Percentiles rank a stretch among this genome's conserved stretches.
Evolutionary conservation across 1,140 invertebrate species (phyloP).

Genomic region (Orchestia grillus): DNA sequence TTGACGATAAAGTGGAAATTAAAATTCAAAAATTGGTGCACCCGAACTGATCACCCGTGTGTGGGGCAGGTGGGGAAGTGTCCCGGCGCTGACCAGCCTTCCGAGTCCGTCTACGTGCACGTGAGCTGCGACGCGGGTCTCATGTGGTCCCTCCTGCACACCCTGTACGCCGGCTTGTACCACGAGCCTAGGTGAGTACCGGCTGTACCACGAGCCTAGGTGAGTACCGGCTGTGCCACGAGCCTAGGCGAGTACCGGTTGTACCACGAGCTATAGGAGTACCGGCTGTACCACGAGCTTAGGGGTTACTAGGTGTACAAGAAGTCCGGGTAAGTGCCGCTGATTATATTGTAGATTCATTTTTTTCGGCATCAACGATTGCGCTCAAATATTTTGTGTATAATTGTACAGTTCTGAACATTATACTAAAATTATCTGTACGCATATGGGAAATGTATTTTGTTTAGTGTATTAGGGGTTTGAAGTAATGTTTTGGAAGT

Average conservation of each 20-base stretch:
- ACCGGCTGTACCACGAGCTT: background rate
- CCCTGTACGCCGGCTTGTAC: slow-evolving; percentile 69
- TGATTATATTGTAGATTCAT: too few relatives aligned
- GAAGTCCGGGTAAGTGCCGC: background rate
- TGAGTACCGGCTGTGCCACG: background rate
- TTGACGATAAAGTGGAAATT: too few relatives aligned
- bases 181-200: slow-evolving; percentile 70
- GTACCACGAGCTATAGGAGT: background rate
- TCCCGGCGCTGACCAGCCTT: slow-evolving; percentile 70
- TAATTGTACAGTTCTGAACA: too few relatives aligned
- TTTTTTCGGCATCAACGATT: too few relatives aligned
- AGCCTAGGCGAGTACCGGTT: background rate
- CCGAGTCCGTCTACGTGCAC: slow-evolving; percentile 72
- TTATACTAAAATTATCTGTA: too few relatives aligned
- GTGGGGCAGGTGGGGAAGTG: slow-evolving; percentile 69
- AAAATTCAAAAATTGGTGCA: too few relatives aligned
- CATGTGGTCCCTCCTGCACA: slow-evolving; percentile 71
- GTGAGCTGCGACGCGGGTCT: slow-evolving; percentile 72
- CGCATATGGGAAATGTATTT: too few relatives aligned
- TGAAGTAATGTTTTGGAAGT: too few relatives aligned
- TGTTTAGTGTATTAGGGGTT: too few relatives aligned
- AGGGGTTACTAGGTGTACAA: background rate
- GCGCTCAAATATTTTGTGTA: too few relatives aligned
- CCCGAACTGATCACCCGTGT: too few relatives aligned
- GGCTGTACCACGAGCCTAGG: background rate